phyloP scores from a whole-genome alignment of 2,113 vertebrate genomes.

The Hiodon alosoides region DNA sequence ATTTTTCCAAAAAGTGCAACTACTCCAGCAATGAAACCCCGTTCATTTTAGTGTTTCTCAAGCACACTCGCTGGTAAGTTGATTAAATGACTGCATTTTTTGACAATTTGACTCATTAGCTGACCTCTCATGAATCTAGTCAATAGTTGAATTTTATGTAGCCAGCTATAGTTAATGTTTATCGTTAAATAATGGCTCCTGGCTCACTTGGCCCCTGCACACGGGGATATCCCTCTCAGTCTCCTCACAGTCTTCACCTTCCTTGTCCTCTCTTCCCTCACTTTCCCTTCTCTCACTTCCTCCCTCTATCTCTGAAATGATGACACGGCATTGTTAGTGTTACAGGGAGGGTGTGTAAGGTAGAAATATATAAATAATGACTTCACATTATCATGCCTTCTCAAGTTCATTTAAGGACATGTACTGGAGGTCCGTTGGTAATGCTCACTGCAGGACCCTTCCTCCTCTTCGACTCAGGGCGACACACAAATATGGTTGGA shows the following conservation, averaged over 20 bases:
- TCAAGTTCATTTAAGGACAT: constrained; percentile 7
- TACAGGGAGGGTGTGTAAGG: no score
- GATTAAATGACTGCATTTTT: no score
- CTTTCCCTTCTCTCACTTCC: background rate
- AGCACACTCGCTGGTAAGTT: no score
- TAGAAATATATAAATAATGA: no score
- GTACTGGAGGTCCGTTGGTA: background rate
- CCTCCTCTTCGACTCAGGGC: constrained; percentile 14
- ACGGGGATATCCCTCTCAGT: background rate
- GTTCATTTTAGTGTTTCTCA: no score
- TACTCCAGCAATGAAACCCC: no score
- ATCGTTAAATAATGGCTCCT: background rate
- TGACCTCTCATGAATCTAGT: no score
- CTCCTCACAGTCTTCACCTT: constrained; percentile 10
- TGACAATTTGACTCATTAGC: no score
- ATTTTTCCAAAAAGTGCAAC: no score
- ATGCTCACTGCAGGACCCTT: constrained; percentile 5
- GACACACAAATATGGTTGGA: constrained; percentile 7
- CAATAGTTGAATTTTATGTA: no score
- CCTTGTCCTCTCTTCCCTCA: constrained; percentile 9
- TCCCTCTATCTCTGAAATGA: constrained; percentile 19
- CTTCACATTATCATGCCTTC: constrained; percentile 1
- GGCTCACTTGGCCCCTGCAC: background rate
- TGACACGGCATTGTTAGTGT: background rate
- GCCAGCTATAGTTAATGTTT: no score